A percentile compares a stretch with the other conserved stretches of the same genome.
Evolutionary conservation across 2,888 invertebrate genomes (phyloP).

Genomic region (Podabrus alpinus): DNA sequence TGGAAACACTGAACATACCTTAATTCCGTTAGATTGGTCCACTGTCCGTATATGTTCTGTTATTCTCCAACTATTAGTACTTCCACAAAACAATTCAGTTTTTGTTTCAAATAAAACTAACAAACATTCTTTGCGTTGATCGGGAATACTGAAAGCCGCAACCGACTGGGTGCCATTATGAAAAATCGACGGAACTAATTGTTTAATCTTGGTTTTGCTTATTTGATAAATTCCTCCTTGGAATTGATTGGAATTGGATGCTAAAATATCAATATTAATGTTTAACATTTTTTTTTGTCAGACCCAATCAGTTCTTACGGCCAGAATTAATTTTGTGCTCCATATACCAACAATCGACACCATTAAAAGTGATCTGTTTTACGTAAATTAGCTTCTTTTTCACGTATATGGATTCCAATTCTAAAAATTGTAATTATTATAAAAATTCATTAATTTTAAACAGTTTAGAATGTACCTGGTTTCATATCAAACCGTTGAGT

Average conservation of each 20-base stretch:
- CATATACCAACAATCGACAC: conserved; percentile 31
- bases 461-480: neutral
- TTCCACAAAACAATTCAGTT: conserved; percentile 9
- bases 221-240: conserved; percentile 24
- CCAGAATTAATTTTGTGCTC: conserved; percentile 18
- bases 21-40: neutral
- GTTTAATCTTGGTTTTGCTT: conserved; percentile 5
- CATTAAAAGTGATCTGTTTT: conserved; percentile 27
- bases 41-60: neutral
- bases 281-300: neutral
- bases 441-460: too few relatives aligned
- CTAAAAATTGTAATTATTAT: neutral
- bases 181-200: conserved; percentile 24
- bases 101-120: conserved; percentile 30
- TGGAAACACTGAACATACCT: neutral
- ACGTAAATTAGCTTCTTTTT: neutral
- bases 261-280: neutral
- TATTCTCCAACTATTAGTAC: neutral
- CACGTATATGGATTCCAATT: neutral
- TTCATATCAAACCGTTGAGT: neutral
- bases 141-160: conserved; percentile 37
- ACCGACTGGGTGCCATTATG: conserved; percentile 40
- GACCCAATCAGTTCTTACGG: neutral
- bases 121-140: conserved; percentile 37
- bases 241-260: neutral